Percentiles rank a stretch among this genome's conserved stretches.
Conservation (phyloP, 1,140 invertebrate species). For the Drosophila triauraria region DNA sequence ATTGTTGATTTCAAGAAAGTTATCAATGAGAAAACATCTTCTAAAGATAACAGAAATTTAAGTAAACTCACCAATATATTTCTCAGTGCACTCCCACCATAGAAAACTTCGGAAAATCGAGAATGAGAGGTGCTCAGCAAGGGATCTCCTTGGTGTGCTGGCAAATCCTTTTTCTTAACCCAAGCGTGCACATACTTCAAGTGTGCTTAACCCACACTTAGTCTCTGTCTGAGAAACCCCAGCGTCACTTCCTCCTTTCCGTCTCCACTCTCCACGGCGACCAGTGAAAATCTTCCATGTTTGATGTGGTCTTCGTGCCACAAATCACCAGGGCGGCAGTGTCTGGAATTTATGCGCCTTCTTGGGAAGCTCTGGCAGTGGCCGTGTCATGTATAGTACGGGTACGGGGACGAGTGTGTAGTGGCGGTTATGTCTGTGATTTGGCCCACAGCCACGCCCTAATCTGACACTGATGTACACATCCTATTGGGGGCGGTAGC, state of each 20-base stretch:
- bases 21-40: too few species aligned
- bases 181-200: conserved; percentile 73
- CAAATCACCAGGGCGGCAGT: conserved; percentile 68
- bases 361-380: conserved; percentile 38
- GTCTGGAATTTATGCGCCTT: conserved; percentile 79
- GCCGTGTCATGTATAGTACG: background rate
- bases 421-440: conserved; percentile 69
- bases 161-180: conserved; percentile 77
- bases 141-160: conserved; percentile 25
- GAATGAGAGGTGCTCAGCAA: conserved; percentile 11
- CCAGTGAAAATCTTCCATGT: conserved; percentile 46
- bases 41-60: too few species aligned
- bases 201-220: conserved; percentile 70
- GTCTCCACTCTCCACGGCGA: background rate
- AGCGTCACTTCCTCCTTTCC: background rate
- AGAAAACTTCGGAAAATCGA: conserved; percentile 18
- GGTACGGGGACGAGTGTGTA: conserved; percentile 12
- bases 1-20: too few species aligned
- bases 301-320: conserved; percentile 74
- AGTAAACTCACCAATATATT: background rate
- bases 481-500: conserved; percentile 30
- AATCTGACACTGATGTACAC: conserved; percentile 79
- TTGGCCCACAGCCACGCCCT: conserved; percentile 57
- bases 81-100: background rate
- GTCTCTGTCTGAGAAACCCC: conserved; percentile 49